phyloP scores from a whole-genome alignment of 2,797 vertebrate species.

The Propithecus deckenii region DNA sequence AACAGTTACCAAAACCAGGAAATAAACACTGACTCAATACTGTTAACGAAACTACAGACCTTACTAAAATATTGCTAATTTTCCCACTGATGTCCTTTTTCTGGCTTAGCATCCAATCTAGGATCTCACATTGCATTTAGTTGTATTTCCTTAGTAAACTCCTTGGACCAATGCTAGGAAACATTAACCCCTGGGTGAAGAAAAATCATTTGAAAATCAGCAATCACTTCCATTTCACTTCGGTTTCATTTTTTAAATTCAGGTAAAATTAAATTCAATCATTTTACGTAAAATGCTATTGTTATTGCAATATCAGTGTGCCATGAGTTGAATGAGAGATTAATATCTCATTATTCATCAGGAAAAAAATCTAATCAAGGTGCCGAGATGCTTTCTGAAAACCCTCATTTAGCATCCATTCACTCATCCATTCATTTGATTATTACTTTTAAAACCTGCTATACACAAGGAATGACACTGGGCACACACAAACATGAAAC shows the following conservation, averaged over 20 bases:
- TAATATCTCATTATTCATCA: neutral
- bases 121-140: neutral
- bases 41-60: neutral
- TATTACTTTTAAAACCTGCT: neutral
- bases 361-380: neutral
- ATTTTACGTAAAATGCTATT: neutral
- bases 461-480: neutral
- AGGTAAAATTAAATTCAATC: conserved; percentile 2
- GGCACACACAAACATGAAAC: neutral
- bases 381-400: neutral
- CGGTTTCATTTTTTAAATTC: neutral
- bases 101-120: neutral
- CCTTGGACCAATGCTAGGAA: neutral
- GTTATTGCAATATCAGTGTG: neutral
- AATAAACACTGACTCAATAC: neutral
- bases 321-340: neutral
- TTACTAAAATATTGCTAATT: neutral
- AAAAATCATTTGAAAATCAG: conserved; percentile 15
- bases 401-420: neutral
- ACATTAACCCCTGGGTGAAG: neutral
- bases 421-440: neutral
- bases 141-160: neutral
- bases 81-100: neutral
- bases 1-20: neutral
- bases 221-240: conserved; percentile 18